Conservation (phyloP, 2,113 vertebrate genomes). For the Equus quagga region DNA sequence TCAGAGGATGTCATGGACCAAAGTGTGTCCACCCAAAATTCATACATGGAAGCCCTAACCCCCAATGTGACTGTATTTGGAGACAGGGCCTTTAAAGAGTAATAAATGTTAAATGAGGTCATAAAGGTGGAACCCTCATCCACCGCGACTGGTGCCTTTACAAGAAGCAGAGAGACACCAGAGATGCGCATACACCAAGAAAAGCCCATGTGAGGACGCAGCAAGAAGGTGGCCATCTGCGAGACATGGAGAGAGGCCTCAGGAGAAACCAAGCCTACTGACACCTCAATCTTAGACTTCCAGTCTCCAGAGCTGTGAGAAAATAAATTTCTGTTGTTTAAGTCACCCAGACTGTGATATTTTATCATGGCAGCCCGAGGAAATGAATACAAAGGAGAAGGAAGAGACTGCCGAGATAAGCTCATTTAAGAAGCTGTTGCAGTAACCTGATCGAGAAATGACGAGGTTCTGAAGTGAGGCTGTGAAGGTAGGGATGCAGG, state of each 20-base stretch:
- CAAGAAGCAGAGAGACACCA: not conserved
- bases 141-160: not conserved
- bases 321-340: not conserved
- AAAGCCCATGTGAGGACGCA: not conserved
- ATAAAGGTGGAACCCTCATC: not conserved
- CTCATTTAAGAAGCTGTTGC: not conserved
- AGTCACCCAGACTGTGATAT: not conserved
- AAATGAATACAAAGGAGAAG: not conserved
- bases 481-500: not conserved
- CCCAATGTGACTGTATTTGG: not conserved
- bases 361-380: not conserved
- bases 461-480: not conserved
- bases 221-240: not conserved
- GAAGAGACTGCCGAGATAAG: too few relatives aligned
- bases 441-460: not conserved
- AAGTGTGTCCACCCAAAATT: not conserved
- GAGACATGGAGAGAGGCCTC: not conserved
- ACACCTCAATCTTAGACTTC: not conserved
- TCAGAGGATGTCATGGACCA: not conserved
- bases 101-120: not conserved
- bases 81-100: not conserved
- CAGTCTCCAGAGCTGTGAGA: not conserved
- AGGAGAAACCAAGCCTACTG: not conserved
- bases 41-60: not conserved
- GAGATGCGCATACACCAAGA: rapidly evolving